Conservation (phyloP, 2,113 vertebrate genomes). For the Echinops telfairi region DNA sequence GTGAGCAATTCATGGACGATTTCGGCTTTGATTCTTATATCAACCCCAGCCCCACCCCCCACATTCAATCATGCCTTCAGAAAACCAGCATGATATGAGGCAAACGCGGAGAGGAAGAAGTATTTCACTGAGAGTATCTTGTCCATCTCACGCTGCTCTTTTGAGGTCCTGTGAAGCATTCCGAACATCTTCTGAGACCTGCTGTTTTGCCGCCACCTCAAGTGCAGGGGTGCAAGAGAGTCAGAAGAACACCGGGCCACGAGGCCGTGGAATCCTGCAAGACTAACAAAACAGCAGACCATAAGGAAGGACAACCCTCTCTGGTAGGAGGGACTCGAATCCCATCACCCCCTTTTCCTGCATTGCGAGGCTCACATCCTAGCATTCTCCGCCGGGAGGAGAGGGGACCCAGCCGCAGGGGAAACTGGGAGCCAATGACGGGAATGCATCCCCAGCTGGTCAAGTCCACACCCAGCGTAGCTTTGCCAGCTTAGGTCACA, state of each 20-base stretch:
- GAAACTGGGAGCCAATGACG: background rate
- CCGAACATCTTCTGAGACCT: conserved; percentile 86
- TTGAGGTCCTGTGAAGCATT: conserved; percentile 80
- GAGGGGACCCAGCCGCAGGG: background rate
- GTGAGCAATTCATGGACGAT: background rate
- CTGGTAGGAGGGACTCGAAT: background rate
- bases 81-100: background rate
- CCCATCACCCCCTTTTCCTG: background rate
- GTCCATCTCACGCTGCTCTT: conserved; percentile 76
- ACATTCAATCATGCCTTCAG: background rate
- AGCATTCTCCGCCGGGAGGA: background rate
- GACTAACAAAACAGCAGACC: conserved; percentile 71
- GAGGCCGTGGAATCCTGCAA: conserved; percentile 59
- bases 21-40: conserved; percentile 39
- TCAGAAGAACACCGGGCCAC: conserved; percentile 58
- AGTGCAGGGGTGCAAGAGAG: conserved; percentile 58
- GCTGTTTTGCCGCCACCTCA: conserved; percentile 86
- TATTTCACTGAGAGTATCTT: conserved; percentile 19
- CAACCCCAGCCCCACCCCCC: background rate
- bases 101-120: conserved; percentile 52
- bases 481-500: background rate
- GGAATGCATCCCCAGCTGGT: background rate
- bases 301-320: conserved; percentile 78
- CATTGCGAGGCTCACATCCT: background rate
- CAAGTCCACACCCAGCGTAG: background rate